Evolutionary conservation across 1,140 invertebrate species (phyloP), one percentile per base, ranked within the genome.

Genomic region (Chionoecetes opilio): DNA sequence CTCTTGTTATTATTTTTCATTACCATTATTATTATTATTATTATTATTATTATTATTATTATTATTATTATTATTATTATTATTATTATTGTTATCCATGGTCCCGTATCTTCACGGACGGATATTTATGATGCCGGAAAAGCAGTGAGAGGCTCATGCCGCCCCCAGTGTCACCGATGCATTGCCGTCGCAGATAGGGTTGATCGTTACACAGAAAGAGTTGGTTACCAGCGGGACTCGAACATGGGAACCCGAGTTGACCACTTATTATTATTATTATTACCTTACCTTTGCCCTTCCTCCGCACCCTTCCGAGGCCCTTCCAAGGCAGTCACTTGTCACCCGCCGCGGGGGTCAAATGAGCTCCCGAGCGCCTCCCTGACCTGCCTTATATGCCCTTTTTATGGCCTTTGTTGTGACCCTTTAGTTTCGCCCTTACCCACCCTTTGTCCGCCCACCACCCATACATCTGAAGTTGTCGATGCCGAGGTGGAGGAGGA

Each of bases 381-480:
- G 87, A 53, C 75, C 75, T 29, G 34, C 93, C 89, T 91, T 85
- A 38, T 29, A 46, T 21, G 35, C 35, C 63, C 88, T 90, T 85
- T 94, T 94, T 94, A 94, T 91, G 75, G 32, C 93, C 75, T 85
- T 90, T 91, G 88, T 91, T 46, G 88, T 34, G 38, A 37, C 29
- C 93, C 93, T 94, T 91, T 91, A 94, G 93, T 94, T 35, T 94
- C 88, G 93, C 88, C 34, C 91, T 94, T 94, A 94, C n/a, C 35
- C 38, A 5, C 35, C 82, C 87, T 94, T 94, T 94, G 93, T 94
- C 82, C 93, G 41, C 37, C 89, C 21, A 46, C 53, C 2, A 6
- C 86, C 85, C 93, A 93, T 93, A 93, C 31, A 93, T 92, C 91
- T 92, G 3, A 31, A 3, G 11, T 17, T 84, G 91, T 92, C 91